These are phyloP conservation scores for Lymantria monacha DNA, from an alignment of 2,888 invertebrate genomes.

Conservation along the genomic window DNA sequence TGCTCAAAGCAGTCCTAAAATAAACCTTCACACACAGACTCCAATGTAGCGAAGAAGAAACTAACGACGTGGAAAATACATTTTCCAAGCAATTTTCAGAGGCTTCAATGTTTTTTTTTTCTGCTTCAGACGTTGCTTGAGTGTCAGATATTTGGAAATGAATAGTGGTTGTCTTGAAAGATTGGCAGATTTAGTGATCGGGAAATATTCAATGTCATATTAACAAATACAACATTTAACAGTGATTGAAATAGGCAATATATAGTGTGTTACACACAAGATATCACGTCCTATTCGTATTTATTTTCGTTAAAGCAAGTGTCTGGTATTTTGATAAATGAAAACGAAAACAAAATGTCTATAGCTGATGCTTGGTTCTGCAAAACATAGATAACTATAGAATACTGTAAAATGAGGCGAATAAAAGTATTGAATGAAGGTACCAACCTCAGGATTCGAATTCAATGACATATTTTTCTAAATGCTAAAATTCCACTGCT, in stretches of 20 bases:
- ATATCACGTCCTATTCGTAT: too few species aligned
- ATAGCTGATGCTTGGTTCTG: too few species aligned
- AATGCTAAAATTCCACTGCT: too few species aligned
- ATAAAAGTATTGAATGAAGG: too few species aligned
- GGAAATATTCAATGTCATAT: slow-evolving; percentile 4
- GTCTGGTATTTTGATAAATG: too few species aligned
- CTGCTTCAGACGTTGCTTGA: slow-evolving; percentile 34
- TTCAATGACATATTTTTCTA: too few species aligned
- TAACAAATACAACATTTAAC: background rate
- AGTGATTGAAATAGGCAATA: background rate
- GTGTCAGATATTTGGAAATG: slow-evolving; percentile 23
- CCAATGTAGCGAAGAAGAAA: slow-evolving; percentile 23
- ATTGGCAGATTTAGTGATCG: slow-evolving; percentile 1
- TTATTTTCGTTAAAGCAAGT: too few species aligned
- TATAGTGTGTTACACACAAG: background rate
- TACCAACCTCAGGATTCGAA: too few species aligned
- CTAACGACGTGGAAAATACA: slow-evolving; percentile 44
- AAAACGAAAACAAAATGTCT: too few species aligned
- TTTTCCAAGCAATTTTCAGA: slow-evolving; percentile 40
- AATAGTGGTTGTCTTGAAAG: slow-evolving; percentile 9
- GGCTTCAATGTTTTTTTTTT: slow-evolving; percentile 42
- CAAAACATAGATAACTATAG: too few species aligned
- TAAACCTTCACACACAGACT: slow-evolving; percentile 10
- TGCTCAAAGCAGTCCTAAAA: slow-evolving; percentile 7
- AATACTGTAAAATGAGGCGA: too few species aligned